Conservation (phyloP, 1,140 invertebrate species). For the Sminthurides bifidus region DNA sequence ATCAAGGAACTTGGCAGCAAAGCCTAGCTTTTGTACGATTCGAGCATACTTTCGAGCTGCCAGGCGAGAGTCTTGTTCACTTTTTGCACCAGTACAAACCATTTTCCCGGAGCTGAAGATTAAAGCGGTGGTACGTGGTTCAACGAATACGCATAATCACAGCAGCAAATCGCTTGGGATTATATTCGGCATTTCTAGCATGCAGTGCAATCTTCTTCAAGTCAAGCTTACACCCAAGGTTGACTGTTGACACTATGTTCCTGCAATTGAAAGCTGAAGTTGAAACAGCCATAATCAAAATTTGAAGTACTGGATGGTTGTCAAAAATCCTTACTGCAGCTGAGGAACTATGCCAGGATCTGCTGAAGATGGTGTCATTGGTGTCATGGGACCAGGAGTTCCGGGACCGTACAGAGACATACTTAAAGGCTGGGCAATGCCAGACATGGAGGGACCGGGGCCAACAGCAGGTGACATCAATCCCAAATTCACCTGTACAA, state of each 20-base stretch:
- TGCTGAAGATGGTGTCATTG: conserved; percentile 85
- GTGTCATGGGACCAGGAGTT: conserved; percentile 72
- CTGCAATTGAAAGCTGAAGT: conserved; percentile 39
- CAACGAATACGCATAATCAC: conserved; percentile 99
- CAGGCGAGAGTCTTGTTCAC: conserved; percentile 90
- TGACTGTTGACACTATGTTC: conserved; percentile 96
- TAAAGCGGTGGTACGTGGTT: conserved; percentile 94
- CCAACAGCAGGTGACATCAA: conserved; percentile 64
- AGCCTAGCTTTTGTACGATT: conserved; percentile 97
- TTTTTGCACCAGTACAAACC: conserved; percentile 99
- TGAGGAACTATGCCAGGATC: conserved; percentile 89
- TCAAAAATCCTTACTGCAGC: conserved; percentile 61
- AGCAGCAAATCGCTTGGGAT: conserved; percentile 98
- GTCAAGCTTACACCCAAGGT: conserved; percentile 89
- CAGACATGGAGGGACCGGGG: conserved; percentile 12
- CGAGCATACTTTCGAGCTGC: conserved; percentile 97
- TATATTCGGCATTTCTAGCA: conserved; percentile 99
- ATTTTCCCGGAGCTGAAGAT: conserved; percentile 99
- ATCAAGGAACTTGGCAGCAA: conserved; percentile 96
- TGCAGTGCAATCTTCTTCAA: conserved; percentile 96
- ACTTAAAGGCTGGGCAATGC: conserved; percentile 33
- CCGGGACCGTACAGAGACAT: conserved; percentile 46
- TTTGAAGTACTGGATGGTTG: not conserved
- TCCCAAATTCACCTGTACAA: conserved; percentile 50
- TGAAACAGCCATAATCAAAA: not conserved